phyloP scores from a whole-genome alignment of 2,113 vertebrate species.

The Hystrix brachyura region DNA sequence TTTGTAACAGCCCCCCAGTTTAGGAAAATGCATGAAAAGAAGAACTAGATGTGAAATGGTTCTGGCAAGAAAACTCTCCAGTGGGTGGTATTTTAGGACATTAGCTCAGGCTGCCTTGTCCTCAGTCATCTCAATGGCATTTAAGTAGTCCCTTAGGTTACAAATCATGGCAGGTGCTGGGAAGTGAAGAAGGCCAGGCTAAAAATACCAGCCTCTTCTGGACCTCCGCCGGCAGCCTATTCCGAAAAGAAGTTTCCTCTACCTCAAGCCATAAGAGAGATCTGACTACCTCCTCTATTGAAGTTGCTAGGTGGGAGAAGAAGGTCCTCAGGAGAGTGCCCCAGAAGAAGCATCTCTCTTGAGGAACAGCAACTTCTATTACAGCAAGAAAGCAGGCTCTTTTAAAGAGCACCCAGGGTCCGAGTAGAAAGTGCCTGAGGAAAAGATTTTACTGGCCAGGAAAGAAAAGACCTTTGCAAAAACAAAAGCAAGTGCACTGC shows the following conservation, averaged over 20 bases:
- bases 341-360: not conserved
- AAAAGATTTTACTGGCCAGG: not conserved
- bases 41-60: constrained; percentile 60
- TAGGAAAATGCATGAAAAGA: constrained; percentile 55
- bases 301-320: not conserved
- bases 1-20: not conserved
- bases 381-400: not conserved
- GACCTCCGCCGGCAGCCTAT: constrained; percentile 77
- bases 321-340: not conserved
- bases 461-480: constrained; percentile 17
- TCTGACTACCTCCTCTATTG: not conserved
- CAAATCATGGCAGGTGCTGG: constrained; percentile 93
- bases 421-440: not conserved
- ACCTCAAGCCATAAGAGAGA: not conserved
- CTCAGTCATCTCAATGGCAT: constrained; percentile 88
- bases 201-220: constrained; percentile 93
- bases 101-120: constrained; percentile 89
- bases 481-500: not conserved
- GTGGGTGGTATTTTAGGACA: constrained; percentile 90
- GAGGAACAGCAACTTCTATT: not conserved
- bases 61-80: constrained; percentile 59
- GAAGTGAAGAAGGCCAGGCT: constrained; percentile 87
- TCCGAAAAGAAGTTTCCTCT: constrained; percentile 59
- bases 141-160: constrained; percentile 89
- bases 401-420: not conserved